A percentile compares a stretch with the other conserved stretches of the same genome.
Conservation (phyloP, 92 coral and sea anemone species). For the Porites cylindrica region DNA sequence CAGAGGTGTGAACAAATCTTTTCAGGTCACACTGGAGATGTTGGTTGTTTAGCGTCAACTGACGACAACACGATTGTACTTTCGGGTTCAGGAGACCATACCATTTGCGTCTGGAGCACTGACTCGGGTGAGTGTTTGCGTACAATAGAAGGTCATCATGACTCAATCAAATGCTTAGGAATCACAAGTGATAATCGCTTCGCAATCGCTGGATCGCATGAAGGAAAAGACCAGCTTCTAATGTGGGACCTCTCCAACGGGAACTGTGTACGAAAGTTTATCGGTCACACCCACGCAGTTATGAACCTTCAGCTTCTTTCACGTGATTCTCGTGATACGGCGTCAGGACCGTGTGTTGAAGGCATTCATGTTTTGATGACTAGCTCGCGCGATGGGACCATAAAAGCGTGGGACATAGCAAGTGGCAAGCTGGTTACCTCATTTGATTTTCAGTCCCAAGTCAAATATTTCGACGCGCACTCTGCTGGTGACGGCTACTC, state of each 20-base stretch:
- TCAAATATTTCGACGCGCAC: slow-evolving; percentile 72
- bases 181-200: slow-evolving; percentile 76
- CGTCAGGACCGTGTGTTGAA: not conserved
- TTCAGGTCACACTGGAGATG: slow-evolving; percentile 72
- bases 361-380: slow-evolving; percentile 51
- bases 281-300: slow-evolving; percentile 85
- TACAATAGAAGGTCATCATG: slow-evolving; percentile 70
- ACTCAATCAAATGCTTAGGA: slow-evolving; percentile 72
- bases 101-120: slow-evolving; percentile 68
- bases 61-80: slow-evolving; percentile 52
- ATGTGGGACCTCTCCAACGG: slow-evolving; percentile 79
- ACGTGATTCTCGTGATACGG: slow-evolving; percentile 8
- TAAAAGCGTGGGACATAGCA: slow-evolving; percentile 76
- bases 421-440: slow-evolving; percentile 68
- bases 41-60: slow-evolving; percentile 77
- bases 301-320: slow-evolving; percentile 68
- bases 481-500: slow-evolving; percentile 60
- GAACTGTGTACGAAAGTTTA: slow-evolving; percentile 62
- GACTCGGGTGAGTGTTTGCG: slow-evolving; percentile 50
- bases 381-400: slow-evolving; percentile 91
- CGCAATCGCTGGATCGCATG: slow-evolving; percentile 87
- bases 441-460: slow-evolving; percentile 89
- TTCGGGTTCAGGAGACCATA: slow-evolving; percentile 86
- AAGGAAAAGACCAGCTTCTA: slow-evolving; percentile 79
- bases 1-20: slow-evolving; percentile 56